phyloP scores from a whole-genome alignment of 2,888 invertebrate species.

The Parnassius glacialis region DNA sequence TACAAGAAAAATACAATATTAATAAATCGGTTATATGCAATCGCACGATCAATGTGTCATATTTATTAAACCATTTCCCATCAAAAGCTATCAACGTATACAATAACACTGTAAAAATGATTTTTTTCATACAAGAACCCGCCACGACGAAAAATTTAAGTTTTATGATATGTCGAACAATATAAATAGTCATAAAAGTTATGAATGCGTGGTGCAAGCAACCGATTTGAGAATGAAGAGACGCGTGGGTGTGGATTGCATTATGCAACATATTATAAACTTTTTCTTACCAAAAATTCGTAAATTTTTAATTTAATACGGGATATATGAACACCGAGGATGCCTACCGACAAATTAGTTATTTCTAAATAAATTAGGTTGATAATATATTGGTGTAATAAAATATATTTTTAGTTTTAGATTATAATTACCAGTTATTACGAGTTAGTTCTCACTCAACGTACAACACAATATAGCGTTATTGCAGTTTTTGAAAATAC shows the following conservation, averaged over 20 bases:
- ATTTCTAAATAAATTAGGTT: too few relatives aligned
- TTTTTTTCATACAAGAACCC: conserved; percentile 21
- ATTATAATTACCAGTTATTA: too few relatives aligned
- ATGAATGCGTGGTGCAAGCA: conserved; percentile 44
- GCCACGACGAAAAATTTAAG: conserved; percentile 33
- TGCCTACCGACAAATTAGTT: too few relatives aligned
- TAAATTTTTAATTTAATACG: background rate
- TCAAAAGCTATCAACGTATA: conserved; percentile 12
- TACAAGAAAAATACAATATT: too few relatives aligned
- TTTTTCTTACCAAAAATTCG: conserved; percentile 15
- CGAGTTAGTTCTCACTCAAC: too few relatives aligned
- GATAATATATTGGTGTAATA: too few relatives aligned
- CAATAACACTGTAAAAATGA: conserved; percentile 18
- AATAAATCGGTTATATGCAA: too few relatives aligned
- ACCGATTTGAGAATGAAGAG: conserved; percentile 42
- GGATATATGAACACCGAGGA: too few relatives aligned
- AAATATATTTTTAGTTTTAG: too few relatives aligned
- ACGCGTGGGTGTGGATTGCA: conserved; percentile 47
- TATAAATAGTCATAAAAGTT: conserved; percentile 56
- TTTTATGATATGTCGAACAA: conserved; percentile 47
- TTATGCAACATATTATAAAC: conserved; percentile 33
- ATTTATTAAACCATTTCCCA: background rate
- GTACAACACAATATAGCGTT: too few relatives aligned
- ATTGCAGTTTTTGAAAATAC: too few relatives aligned
- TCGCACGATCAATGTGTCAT: background rate